These are phyloP conservation scores for Sterna hirundo DNA, from an alignment of 2,113 vertebrate genomes.

Conservation along the genomic window DNA sequence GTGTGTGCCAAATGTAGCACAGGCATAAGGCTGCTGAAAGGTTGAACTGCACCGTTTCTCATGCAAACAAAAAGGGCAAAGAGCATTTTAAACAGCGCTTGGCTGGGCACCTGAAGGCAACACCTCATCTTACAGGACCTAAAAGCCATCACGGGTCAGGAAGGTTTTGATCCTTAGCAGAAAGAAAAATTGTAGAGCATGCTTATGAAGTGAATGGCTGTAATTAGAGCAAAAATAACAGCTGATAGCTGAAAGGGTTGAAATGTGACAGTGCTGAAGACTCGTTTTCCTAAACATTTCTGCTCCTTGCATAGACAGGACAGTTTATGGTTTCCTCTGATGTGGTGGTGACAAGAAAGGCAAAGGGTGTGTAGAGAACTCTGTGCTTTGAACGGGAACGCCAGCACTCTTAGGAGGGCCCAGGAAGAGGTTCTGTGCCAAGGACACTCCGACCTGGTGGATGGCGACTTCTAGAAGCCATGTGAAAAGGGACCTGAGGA, in stretches of 20 bases:
- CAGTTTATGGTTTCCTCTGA: background rate
- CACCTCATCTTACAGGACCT: background rate
- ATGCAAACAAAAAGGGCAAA: background rate
- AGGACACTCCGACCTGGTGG: background rate
- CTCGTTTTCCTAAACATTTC: background rate
- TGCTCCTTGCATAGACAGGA: background rate
- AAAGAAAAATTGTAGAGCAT: background rate
- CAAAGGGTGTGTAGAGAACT: background rate
- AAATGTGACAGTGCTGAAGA: background rate
- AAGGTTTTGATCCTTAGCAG: background rate
- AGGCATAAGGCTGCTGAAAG: background rate
- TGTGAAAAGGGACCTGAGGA: background rate
- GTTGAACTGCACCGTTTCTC: background rate
- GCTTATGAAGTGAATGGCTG: background rate
- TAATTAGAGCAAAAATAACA: background rate
- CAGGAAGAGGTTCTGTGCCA: background rate
- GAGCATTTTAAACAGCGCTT: background rate
- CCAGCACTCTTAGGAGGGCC: background rate
- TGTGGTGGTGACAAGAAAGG: background rate
- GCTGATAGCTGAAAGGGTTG: background rate
- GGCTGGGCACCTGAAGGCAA: background rate
- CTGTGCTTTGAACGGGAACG: background rate
- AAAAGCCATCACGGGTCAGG: background rate
- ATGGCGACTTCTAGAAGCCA: background rate
- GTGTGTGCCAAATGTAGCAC: background rate